Percentiles rank a stretch among this genome's conserved stretches.
Evolutionary conservation across 1,140 invertebrate species (phyloP).

Genomic region (Aphelenchoides avenae): DNA sequence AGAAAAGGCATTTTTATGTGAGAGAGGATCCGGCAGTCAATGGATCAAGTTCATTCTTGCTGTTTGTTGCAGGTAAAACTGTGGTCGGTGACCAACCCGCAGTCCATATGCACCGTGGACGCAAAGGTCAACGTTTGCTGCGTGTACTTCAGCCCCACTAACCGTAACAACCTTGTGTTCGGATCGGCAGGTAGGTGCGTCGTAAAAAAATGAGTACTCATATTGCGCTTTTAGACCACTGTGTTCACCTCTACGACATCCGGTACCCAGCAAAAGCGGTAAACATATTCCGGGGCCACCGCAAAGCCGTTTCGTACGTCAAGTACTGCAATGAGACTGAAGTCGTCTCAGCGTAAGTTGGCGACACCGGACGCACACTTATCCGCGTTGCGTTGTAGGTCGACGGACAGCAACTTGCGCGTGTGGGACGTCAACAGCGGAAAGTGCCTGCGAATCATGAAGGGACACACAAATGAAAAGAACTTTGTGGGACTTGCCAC

Average conservation of each 20-base stretch:
- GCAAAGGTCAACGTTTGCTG: slow-evolving; percentile 92
- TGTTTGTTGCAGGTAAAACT: slow-evolving; percentile 71
- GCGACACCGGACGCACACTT: no score
- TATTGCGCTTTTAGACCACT: slow-evolving; percentile 72
- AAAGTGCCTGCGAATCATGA: slow-evolving; percentile 78
- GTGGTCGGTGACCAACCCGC: slow-evolving; percentile 80
- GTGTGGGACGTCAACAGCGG: slow-evolving; percentile 76
- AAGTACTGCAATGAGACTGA: slow-evolving; percentile 84
- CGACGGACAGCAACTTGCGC: slow-evolving; percentile 87
- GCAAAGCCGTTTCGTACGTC: slow-evolving; percentile 91
- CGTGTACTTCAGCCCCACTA: slow-evolving; percentile 88
- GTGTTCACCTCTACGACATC: slow-evolving; percentile 92
- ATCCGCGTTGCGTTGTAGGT: slow-evolving; percentile 62
- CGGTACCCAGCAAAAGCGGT: slow-evolving; percentile 77
- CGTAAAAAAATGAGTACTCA: no score
- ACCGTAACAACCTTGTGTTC: slow-evolving; percentile 79
- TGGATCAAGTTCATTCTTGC: neutral
- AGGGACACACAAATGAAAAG: slow-evolving; percentile 91
- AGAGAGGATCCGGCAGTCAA: neutral
- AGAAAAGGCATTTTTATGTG: neutral
- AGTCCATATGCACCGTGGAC: slow-evolving; percentile 79
- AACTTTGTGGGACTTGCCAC: slow-evolving; percentile 95
- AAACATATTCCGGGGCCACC: slow-evolving; percentile 81
- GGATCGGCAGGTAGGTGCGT: slow-evolving; percentile 72
- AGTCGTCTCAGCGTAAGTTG: slow-evolving; percentile 76